Percentiles rank a stretch among this genome's conserved stretches.
Evolutionary conservation across 2,888 invertebrate genomes (phyloP).

Genomic region (Euzetes globulus): DNA sequence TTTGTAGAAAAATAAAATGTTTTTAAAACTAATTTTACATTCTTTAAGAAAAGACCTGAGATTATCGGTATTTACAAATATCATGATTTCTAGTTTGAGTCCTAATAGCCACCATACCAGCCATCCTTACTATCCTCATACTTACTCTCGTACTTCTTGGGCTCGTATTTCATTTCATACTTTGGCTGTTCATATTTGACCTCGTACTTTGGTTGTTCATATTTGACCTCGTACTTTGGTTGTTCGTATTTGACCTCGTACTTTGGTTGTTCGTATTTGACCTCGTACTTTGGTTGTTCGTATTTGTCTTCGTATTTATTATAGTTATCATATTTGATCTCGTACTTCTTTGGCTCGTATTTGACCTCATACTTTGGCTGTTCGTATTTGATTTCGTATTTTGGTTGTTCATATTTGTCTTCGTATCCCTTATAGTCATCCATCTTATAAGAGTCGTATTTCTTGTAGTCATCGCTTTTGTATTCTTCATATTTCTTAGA

Average conservation of each 20-base stretch:
- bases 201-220: neutral
- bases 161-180: neutral
- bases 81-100: neutral
- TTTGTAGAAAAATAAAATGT: too few relatives aligned
- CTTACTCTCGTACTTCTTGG: neutral
- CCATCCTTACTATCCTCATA: neutral
- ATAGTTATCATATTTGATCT: neutral
- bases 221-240: neutral
- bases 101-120: constrained; percentile 14
- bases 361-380: neutral
- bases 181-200: neutral
- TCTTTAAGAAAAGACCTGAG: neutral
- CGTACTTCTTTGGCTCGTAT: neutral
- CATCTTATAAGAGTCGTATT: neutral
- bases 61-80: neutral
- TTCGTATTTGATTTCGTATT: neutral
- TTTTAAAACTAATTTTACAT: too few relatives aligned
- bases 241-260: neutral
- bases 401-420: neutral
- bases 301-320: neutral
- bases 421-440: neutral
- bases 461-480: neutral
- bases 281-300: neutral
- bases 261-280: neutral
- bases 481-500: neutral